A percentile compares a stretch with the other conserved stretches of the same genome.
Evolutionary conservation across 2,797 vertebrate genomes (phyloP).

Genomic region (Brachymystax lenok): DNA sequence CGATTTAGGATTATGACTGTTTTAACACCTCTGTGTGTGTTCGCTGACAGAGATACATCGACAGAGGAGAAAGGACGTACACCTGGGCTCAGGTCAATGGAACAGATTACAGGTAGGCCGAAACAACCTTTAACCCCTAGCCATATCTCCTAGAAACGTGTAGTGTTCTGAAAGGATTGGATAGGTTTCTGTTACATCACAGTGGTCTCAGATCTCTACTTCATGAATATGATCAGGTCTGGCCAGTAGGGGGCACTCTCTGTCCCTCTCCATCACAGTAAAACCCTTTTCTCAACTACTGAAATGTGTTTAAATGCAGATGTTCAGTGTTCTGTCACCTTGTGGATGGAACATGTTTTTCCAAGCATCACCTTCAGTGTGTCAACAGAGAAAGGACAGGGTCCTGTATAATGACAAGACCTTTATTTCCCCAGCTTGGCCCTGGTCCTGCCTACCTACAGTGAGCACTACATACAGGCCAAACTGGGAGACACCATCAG

Average conservation of each 20-base stretch:
- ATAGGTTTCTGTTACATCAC: no score
- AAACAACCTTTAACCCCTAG: no score
- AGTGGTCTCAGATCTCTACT: no score
- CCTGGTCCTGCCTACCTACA: slow-evolving; percentile 94
- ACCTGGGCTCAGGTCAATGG: slow-evolving; percentile 96
- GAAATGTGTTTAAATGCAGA: no score
- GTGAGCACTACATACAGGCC: slow-evolving; percentile 96
- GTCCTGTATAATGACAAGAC: neutral
- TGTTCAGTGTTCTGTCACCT: no score
- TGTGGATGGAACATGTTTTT: neutral
- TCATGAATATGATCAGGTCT: neutral
- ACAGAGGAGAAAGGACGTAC: slow-evolving; percentile 91
- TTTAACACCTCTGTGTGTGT: slow-evolving; percentile 4
- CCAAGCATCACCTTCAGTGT: neutral
- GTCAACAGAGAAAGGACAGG: neutral
- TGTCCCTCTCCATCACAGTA: neutral
- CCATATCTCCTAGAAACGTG: no score
- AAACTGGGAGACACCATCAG: slow-evolving; percentile 88
- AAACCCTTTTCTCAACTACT: neutral
- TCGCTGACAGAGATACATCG: slow-evolving; percentile 91
- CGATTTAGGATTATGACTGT: neutral
- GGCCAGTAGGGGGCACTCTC: slow-evolving; percentile 61
- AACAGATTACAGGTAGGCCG: slow-evolving; percentile 91
- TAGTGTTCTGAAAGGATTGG: no score
- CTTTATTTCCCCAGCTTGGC: slow-evolving; percentile 84